phyloP scores from a whole-genome alignment of 2,113 vertebrate genomes.

The Piprites chloris region DNA sequence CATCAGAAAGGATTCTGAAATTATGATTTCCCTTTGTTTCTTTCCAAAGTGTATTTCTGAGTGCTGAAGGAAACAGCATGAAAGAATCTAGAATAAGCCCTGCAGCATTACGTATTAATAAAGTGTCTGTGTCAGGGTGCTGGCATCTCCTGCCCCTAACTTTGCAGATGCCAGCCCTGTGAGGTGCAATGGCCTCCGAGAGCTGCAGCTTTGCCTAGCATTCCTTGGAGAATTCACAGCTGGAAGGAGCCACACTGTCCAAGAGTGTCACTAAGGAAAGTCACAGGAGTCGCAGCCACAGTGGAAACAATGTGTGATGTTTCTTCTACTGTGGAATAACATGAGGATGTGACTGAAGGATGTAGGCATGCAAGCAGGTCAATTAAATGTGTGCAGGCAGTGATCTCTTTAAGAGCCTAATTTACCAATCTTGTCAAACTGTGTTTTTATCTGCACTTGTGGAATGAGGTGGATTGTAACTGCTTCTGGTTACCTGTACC shows the following conservation, averaged over 20 bases:
- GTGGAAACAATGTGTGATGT: not conserved
- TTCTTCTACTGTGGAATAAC: not conserved
- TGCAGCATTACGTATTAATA: accelerated
- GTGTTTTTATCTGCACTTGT: not conserved
- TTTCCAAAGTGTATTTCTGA: not conserved
- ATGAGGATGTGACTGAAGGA: not conserved
- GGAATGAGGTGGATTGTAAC: not conserved
- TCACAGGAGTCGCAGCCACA: accelerated
- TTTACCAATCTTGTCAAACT: not conserved
- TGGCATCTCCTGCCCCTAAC: not conserved
- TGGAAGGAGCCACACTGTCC: not conserved
- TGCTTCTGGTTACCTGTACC: not conserved
- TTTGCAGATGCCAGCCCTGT: accelerated
- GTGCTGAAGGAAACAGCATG: not conserved
- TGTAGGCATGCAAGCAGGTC: accelerated
- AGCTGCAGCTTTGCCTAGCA: not conserved
- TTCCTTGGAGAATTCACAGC: not conserved
- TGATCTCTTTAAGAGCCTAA: not conserved
- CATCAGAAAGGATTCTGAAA: not conserved
- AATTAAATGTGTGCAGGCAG: not conserved
- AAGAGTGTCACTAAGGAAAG: not conserved
- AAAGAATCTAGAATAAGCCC: not conserved
- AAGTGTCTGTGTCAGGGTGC: not conserved
- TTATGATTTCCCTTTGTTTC: not conserved
- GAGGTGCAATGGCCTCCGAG: not conserved